These are phyloP conservation scores for Brachionus manjavacas DNA, from an alignment of 1,140 invertebrate genomes.

Conservation along the genomic window DNA sequence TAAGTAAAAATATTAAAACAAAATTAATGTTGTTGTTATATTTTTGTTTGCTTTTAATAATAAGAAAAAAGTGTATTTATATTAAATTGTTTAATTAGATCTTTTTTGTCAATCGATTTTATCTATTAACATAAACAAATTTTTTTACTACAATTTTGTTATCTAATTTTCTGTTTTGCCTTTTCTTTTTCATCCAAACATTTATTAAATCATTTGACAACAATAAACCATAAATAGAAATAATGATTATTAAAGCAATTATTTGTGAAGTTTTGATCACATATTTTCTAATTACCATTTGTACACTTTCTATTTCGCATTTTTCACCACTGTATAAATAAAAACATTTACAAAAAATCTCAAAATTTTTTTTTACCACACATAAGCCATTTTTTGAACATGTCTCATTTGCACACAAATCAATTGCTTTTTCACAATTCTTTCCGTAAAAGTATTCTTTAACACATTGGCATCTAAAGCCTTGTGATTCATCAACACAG, in stretches of 20 bases:
- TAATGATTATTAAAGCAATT: slow-evolving; percentile 9
- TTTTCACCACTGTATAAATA: background rate
- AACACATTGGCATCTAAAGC: background rate
- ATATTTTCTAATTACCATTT: background rate
- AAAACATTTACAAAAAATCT: slow-evolving; percentile 1
- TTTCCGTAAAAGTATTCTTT: background rate
- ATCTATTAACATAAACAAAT: background rate
- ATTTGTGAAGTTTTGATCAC: background rate
- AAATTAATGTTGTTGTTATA: background rate
- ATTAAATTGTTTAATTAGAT: background rate
- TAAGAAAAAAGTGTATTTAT: background rate
- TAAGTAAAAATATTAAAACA: background rate
- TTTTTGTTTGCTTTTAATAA: background rate
- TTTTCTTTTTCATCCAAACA: background rate
- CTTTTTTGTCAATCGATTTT: background rate
- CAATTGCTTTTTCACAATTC: background rate
- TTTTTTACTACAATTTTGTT: background rate
- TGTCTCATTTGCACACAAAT: slow-evolving; percentile 13
- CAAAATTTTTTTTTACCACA: background rate
- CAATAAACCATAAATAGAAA: background rate
- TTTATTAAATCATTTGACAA: background rate
- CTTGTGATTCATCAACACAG: background rate
- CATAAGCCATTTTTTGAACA: background rate
- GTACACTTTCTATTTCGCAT: background rate
- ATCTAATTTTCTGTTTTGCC: background rate